Conservation (phyloP, 2,888 invertebrate species). For the Malacosoma neustria region DNA sequence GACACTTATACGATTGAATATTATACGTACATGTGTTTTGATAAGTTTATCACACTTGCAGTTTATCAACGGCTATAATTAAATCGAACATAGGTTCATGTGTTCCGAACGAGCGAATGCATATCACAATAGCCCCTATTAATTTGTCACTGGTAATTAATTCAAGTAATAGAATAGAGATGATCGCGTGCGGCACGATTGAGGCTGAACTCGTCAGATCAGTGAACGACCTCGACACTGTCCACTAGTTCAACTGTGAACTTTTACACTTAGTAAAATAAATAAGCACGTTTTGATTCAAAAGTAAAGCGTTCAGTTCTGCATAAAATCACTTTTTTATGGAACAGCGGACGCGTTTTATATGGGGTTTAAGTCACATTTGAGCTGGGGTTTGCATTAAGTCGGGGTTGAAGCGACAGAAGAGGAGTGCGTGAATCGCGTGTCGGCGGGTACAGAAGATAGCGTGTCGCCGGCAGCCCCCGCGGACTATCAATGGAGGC, state of each 20-base stretch:
- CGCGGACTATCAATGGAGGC: constrained; percentile 62
- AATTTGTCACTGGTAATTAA: constrained; percentile 12
- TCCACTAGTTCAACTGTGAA: constrained; percentile 32
- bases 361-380: constrained; percentile 35
- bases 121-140: constrained; percentile 22
- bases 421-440: constrained; percentile 37
- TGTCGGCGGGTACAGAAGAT: constrained; percentile 35
- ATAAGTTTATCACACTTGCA: constrained; percentile 41
- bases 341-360: constrained; percentile 6
- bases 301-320: constrained; percentile 5
- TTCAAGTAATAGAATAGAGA: constrained; percentile 17
- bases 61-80: constrained; percentile 39
- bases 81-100: constrained; percentile 33
- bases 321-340: neutral
- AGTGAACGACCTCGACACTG: constrained; percentile 64
- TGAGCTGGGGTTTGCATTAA: constrained; percentile 33
- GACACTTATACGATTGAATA: constrained; percentile 17
- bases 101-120: constrained; percentile 2
- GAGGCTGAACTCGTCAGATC: constrained; percentile 56
- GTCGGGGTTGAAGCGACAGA: constrained; percentile 31
- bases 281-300: constrained; percentile 29
- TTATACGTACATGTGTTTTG: constrained; percentile 29
- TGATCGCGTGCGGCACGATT: constrained; percentile 28
- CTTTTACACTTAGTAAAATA: constrained; percentile 33
- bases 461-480: constrained; percentile 56